Evolutionary conservation across 1,140 invertebrate genomes (phyloP).

Genomic region (Lineus longissimus): DNA sequence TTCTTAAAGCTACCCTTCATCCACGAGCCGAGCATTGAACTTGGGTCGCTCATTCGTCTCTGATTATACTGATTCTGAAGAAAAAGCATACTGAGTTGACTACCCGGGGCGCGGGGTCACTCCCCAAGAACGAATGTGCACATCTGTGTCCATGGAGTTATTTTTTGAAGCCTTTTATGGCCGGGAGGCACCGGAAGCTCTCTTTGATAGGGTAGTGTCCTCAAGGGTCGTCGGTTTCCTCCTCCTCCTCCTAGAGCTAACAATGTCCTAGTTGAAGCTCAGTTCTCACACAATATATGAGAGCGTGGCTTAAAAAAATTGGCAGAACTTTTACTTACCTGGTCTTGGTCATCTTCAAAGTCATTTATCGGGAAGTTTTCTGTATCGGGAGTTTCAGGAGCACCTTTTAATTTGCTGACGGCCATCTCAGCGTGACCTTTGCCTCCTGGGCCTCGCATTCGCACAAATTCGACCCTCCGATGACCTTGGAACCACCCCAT

Average conservation of each 20-base stretch:
- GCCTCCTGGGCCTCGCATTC: slow-evolving; percentile 93
- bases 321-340: slow-evolving; percentile 18
- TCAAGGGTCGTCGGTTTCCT: no score
- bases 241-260: no score
- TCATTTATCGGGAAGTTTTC: slow-evolving; percentile 47
- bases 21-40: slow-evolving; percentile 86
- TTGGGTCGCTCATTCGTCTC: slow-evolving; percentile 87
- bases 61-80: slow-evolving; percentile 57
- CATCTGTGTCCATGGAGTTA: no score
- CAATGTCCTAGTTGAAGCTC: no score
- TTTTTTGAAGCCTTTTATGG: no score
- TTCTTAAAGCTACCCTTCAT: slow-evolving; percentile 64
- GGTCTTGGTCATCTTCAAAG: slow-evolving; percentile 40
- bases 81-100: no score
- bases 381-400: slow-evolving; percentile 81
- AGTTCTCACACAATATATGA: no score
- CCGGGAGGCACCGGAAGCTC: no score
- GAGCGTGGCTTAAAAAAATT: no score
- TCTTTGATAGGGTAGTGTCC: no score
- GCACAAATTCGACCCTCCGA: slow-evolving; percentile 92
- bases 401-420: slow-evolving; percentile 80
- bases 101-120: no score
- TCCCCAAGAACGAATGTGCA: no score
- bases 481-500: slow-evolving; percentile 75
- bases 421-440: slow-evolving; percentile 99